Evolutionary conservation across 92 coral and sea anemone species (phyloP), one percentile per base, ranked within the genome.

Genomic region (Porites rus): DNA sequence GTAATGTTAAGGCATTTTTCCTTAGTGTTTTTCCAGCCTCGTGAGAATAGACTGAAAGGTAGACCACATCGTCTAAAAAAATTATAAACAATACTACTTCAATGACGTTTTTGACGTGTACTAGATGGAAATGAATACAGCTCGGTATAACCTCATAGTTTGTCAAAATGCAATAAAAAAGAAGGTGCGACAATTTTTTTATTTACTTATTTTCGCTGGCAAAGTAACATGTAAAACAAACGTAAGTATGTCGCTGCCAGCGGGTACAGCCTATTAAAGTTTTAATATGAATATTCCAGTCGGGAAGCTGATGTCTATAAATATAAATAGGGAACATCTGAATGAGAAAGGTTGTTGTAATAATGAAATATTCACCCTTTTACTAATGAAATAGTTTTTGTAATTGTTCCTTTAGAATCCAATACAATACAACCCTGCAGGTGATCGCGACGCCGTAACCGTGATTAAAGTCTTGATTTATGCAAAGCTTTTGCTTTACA

Each of bases 381-480:
- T 1, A 51, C 21, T 56, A 20, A 69, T 81, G 56, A 70, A 81
- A 59, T n/a, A 24, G 31, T 81, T 70, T 80, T 20, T 22, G 62
- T 53, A 69, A 80, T 56, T 69, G 77, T 70, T 81, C 12, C 20
- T 69, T 81, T 31, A 66, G 69, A 68, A 70, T 24, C 38, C 62
- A 69, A 7, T 52, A 81, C 58, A 81, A 81, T 58, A 69, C 10
- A n/a, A 7, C 51, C 18, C 21, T 19, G 54, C 87, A 74, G 87
- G 87, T 83, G 80, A 74, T 20, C 50, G 10, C n/a, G 16, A 50
- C 28, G 73, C 58, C 11, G 65, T 6, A 28, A 24, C 53, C 4
- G 31, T 28, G 31, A 83, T 24, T 18, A 10, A 83, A 64, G 73
- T 43, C 68, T 20, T 74, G 69, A 79, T 83, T 73, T 73, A 83